Evolutionary conservation across 2,888 invertebrate species (phyloP).

Genomic region (Nephrotoma guestfalica): DNA sequence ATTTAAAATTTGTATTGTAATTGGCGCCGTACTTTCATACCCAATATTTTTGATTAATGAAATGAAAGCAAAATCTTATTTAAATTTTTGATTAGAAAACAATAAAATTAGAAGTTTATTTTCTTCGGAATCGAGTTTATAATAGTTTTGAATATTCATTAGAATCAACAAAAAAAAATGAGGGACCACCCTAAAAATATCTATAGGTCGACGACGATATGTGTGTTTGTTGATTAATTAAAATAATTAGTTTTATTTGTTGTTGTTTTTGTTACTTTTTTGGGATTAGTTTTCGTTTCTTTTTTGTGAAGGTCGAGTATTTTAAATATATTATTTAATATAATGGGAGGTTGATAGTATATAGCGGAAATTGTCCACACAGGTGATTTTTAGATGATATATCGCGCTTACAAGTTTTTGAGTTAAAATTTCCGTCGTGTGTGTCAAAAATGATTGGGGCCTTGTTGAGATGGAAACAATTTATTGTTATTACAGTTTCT

Average conservation of each 20-base stretch:
- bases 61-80: neutral
- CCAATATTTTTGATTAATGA: neutral
- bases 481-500: too few relatives aligned
- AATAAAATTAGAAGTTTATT: neutral
- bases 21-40: neutral
- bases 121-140: neutral
- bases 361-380: neutral
- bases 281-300: neutral
- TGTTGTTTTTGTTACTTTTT: neutral
- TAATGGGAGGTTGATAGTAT: neutral
- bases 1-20: neutral
- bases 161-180: neutral
- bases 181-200: neutral
- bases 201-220: neutral
- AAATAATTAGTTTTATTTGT: neutral
- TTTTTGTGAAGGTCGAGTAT: neutral
- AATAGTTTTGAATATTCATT: neutral
- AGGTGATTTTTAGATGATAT: neutral
- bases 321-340: neutral
- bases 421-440: neutral
- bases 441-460: too few relatives aligned
- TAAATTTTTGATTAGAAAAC: neutral
- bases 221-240: neutral
- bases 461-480: too few relatives aligned
- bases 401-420: neutral